Conservation (phyloP, 2,888 invertebrate genomes). For the Orchesella flavescens region DNA sequence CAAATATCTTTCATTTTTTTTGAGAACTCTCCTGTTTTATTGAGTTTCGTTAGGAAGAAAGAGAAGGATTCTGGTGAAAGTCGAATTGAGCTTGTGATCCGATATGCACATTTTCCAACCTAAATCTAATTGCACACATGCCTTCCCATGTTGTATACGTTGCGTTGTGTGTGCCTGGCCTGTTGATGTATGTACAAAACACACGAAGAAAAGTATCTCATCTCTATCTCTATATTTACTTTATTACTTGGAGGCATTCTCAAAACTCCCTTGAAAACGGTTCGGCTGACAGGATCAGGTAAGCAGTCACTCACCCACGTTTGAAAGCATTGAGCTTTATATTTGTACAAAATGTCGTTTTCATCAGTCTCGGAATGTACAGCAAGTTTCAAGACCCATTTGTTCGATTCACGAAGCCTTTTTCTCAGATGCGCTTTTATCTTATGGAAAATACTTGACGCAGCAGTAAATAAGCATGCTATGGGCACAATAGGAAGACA, state of each 20-base stretch:
- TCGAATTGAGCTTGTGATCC: slow-evolving; percentile 50
- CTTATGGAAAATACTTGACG: too few species aligned
- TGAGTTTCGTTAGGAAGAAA: slow-evolving; percentile 16
- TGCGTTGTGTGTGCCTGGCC: background rate
- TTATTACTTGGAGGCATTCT: background rate
- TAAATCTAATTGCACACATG: slow-evolving; percentile 35
- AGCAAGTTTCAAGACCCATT: too few species aligned
- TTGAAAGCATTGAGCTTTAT: too few species aligned
- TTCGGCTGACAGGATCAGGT: too few species aligned
- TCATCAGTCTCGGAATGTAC: background rate
- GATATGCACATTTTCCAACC: slow-evolving; percentile 47
- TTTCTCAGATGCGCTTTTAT: too few species aligned
- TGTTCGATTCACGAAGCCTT: too few species aligned
- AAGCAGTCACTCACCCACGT: too few species aligned
- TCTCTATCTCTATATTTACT: background rate
- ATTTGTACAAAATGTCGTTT: background rate
- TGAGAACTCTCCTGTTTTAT: slow-evolving; percentile 37
- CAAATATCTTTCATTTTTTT: slow-evolving; percentile 32
- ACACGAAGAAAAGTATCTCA: too few species aligned
- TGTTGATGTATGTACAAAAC: background rate
- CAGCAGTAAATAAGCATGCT: too few species aligned
- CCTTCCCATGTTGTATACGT: background rate
- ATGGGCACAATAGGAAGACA: too few species aligned
- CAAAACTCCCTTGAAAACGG: background rate
- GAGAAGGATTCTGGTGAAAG: slow-evolving; percentile 10